Evolutionary conservation across 64 coral and sea anemone species (phyloP).

Genomic region (Orbicella faveolata): DNA sequence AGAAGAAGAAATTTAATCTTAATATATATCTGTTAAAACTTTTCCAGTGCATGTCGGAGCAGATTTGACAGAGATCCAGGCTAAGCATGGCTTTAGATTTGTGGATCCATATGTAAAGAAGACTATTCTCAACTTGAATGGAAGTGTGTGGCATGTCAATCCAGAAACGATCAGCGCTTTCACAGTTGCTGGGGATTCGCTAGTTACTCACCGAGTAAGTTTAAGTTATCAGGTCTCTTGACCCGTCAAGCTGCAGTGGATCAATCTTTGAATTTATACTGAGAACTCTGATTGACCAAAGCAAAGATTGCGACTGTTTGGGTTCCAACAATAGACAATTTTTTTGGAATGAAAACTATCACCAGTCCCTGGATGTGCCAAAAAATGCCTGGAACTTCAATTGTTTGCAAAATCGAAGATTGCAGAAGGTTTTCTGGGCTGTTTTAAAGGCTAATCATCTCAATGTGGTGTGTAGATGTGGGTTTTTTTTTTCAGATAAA

Average conservation of each 20-base stretch:
- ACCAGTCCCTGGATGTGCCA: too few species aligned
- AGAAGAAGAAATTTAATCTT: background rate
- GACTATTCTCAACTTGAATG: slow-evolving; percentile 82
- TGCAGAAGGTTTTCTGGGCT: too few species aligned
- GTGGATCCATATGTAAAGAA: slow-evolving; percentile 91
- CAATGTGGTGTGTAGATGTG: too few species aligned
- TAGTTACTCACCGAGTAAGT: slow-evolving; percentile 84
- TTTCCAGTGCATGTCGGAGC: slow-evolving; percentile 83
- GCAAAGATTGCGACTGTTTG: too few species aligned
- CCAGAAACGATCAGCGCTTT: slow-evolving; percentile 70
- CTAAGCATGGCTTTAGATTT: slow-evolving; percentile 85
- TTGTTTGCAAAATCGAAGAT: too few species aligned
- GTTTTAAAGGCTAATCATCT: too few species aligned
- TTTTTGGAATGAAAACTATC: too few species aligned
- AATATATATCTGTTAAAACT: background rate
- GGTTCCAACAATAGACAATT: too few species aligned
- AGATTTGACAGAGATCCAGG: slow-evolving; percentile 68
- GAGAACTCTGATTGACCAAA: too few species aligned
- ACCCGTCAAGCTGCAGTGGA: too few species aligned
- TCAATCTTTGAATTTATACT: background rate
- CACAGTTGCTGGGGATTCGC: slow-evolving; percentile 59
- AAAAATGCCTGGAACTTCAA: too few species aligned
- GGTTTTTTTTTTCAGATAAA: too few species aligned
- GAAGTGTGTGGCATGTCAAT: slow-evolving; percentile 67
- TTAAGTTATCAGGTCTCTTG: background rate